Evolutionary conservation across 2,888 invertebrate genomes (phyloP).

Genomic region (Sarcophaga subvicina): DNA sequence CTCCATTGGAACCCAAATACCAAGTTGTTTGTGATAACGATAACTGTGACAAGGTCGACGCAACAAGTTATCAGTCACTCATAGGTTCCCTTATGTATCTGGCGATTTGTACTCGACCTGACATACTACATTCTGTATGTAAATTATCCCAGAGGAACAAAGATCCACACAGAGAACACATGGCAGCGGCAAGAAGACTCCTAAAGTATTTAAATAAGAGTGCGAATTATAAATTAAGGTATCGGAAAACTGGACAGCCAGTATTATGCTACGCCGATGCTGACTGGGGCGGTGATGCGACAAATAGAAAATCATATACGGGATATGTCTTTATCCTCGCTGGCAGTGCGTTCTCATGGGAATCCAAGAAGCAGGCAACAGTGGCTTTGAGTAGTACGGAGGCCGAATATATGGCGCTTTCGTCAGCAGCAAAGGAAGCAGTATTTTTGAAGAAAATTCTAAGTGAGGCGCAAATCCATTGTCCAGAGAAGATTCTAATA

Average conservation of each 20-base stretch:
- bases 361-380: conserved; percentile 62
- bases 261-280: conserved; percentile 68
- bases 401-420: conserved; percentile 32
- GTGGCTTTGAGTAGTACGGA: conserved; percentile 57
- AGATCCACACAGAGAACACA: conserved; percentile 70
- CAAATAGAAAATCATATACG: conserved; percentile 67
- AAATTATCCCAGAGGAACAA: conserved; percentile 70
- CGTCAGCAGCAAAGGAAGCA: conserved; percentile 20
- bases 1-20: conserved; percentile 67
- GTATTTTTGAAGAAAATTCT: conserved; percentile 15
- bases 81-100: conserved; percentile 67
- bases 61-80: conserved; percentile 60
- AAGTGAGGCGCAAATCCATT: background rate
- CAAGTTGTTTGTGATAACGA: conserved; percentile 58
- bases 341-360: conserved; percentile 63
- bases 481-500: background rate
- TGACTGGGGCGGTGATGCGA: conserved; percentile 67
- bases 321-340: conserved; percentile 59
- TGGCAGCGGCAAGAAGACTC: conserved; percentile 67
- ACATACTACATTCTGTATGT: conserved; percentile 69
- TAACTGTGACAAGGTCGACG: conserved; percentile 47
- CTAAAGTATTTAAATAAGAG: conserved; percentile 67
- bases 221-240: conserved; percentile 61
- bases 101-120: conserved; percentile 65
- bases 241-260: conserved; percentile 53